Conservation (phyloP, 2,888 invertebrate species). For the Netelia virgata region DNA sequence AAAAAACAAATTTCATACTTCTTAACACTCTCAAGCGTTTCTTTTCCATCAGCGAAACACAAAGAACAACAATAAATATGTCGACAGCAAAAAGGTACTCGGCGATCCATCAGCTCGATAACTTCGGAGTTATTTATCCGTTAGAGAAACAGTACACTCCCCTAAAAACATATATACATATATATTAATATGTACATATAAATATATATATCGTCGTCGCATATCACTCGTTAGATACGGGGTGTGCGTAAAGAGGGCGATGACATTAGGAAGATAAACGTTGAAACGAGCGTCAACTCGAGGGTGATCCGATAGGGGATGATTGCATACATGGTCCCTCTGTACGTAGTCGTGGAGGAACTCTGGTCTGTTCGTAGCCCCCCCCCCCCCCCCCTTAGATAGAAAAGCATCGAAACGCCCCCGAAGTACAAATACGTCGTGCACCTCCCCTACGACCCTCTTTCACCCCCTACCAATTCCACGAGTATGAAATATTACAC, state of each 20-base stretch:
- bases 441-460: slow-evolving; percentile 29
- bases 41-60: too few species aligned
- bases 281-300: slow-evolving; percentile 50
- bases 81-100: neutral
- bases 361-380: slow-evolving; percentile 31
- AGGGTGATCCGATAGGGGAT: slow-evolving; percentile 47
- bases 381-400: slow-evolving; percentile 2
- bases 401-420: slow-evolving; percentile 51
- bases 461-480: slow-evolving; percentile 40
- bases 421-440: slow-evolving; percentile 65
- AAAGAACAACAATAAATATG: too few species aligned
- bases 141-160: neutral
- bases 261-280: slow-evolving; percentile 69
- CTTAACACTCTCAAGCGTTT: too few species aligned
- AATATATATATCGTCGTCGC: slow-evolving; percentile 31
- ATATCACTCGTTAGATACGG: slow-evolving; percentile 44
- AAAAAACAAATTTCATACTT: too few species aligned
- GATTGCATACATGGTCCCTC: slow-evolving; percentile 2
- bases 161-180: neutral
- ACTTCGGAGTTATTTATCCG: slow-evolving; percentile 23
- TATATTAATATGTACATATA: neutral
- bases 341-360: slow-evolving; percentile 53
- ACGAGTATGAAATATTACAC: slow-evolving; percentile 61
- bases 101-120: neutral
- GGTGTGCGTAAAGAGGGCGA: slow-evolving; percentile 54